Evolutionary conservation across 2,113 vertebrate species (phyloP), one percentile per base, ranked within the genome.

Genomic region (Collichthys lucidus): DNA sequence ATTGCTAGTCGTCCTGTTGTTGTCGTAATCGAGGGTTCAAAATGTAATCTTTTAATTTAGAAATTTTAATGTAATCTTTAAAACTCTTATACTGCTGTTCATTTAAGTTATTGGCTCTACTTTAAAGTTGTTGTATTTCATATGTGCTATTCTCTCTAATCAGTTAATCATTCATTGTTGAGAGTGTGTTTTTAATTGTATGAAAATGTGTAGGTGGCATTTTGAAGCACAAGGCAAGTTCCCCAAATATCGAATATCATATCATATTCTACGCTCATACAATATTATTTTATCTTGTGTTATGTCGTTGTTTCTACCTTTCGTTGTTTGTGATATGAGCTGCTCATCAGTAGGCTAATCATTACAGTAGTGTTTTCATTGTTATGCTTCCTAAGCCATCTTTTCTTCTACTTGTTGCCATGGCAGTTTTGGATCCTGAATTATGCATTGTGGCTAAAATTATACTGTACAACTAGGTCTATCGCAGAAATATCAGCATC

Each of bases 401-500:
- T 50, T 62, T 22, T 77, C 6, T 53, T 79, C 62, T 62, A 62
- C 63, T 56, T 65, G 83, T 89, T 89, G 78, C 83, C 53, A 85
- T 85, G 78, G 70, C 67, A 83, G 62, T 72, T 86, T 67, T 84
- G 24, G 75, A 67, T 69, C 26, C 74, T 66, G 47, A 55, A 65
- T 77, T 49, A 61, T 68, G n/a, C 17, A 11, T 35, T 57, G 16
- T 68, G 14, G 31, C 60, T 74, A 55, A 77, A 74, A 87, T 82
- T 62, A 74, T 8, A 57, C 17, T 22, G 4, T 19, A 57, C 22
- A 74, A 53, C 26, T 11, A 19, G 47, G 20, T 8, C 4, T 66
- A 53, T 47, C 5, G 12, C 22, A 16, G 24, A 66, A 69, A 76
- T 63, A 72, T 62, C 19, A 79, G 65, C 56, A 64, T 64, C 62